Conservation (phyloP, 2,113 vertebrate species). For the Morone chrysops region DNA sequence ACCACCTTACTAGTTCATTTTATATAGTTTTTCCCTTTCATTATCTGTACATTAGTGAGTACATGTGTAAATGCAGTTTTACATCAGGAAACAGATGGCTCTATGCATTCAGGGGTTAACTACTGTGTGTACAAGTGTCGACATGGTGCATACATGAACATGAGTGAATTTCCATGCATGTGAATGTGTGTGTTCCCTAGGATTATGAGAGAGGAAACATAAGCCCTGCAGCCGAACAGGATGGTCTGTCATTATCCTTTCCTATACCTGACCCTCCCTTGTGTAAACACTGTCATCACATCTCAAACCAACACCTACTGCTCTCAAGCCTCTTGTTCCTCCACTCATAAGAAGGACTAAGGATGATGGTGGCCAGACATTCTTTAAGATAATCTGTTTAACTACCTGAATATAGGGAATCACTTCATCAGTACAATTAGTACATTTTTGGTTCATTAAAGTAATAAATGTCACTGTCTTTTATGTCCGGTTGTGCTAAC, state of each 20-base stretch:
- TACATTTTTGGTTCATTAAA: not conserved
- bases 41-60: not conserved
- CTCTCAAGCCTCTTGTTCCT: conserved; percentile 12
- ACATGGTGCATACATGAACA: conserved; percentile 24
- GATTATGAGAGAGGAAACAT: conserved; percentile 34
- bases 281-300: conserved; percentile 68
- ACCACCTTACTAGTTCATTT: not conserved
- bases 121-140: not conserved
- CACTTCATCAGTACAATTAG: not conserved
- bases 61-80: not conserved
- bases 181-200: conserved; percentile 21
- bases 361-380: not conserved
- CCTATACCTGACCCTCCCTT: conserved; percentile 42
- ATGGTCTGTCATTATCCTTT: conserved; percentile 69
- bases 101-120: not conserved
- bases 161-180: conserved; percentile 13
- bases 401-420: conserved; percentile 11
- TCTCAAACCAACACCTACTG: conserved; percentile 52
- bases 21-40: not conserved
- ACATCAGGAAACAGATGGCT: conserved; percentile 41
- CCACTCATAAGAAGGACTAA: not conserved
- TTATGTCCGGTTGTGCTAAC: not conserved
- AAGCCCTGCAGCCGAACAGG: conserved; percentile 41
- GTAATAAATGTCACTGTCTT: not conserved
- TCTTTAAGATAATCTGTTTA: not conserved